Base-by-base conservation (phyloP, 2,797 vertebrate genomes). In the Alcedo atthis region DNA sequence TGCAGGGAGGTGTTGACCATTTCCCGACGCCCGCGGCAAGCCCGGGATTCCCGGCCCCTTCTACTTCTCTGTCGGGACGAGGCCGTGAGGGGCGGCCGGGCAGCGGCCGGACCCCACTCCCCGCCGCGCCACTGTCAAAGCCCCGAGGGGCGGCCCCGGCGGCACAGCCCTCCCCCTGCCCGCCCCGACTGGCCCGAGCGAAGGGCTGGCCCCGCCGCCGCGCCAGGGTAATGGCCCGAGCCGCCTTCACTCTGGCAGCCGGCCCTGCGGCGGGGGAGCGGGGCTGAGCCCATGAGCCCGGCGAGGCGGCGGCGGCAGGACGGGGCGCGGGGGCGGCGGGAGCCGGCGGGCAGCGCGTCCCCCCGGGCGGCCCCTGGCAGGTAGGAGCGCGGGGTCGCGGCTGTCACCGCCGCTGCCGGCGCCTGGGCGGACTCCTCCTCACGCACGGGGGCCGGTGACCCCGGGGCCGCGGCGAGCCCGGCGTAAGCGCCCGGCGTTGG, bases 61-160 rank as follows among this genome's bases (percentile, higher is more conserved):
- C 17, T 15, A 14, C 6, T n/a, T 4, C 45, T 12, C 53, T 9
- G 16, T 12, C 5, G 9, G 8, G 26, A 12, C 25, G 17, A 45
- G 61, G 8, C 22, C 21, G 1, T 0, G 49, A 17, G 3, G 26
- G 33, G 10, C 55, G 4, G 37, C 68, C 40, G 24, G 22, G 8
- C 15, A 12, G 35, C 59, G 26, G 40, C 48, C n/a, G 5, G 22
- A 46, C 78, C 58, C 62, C 51, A 10, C 77, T 62, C 48, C 32
- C 37, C 24, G 12, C 61, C n/a, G 26, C 77, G 42, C 49, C 63
- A 75, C 90, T 63, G 92, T 80, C 88, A 81, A 62, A 84, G 89
- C 51, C 89, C 66, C 81, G 85, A 84, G 96, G 89, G 95, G 94
- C 94, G 94, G 94, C 92, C 92, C 92, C 87, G 76, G 91, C 90